Base-by-base conservation (phyloP, 1,140 invertebrate genomes). In the Diuraphis noxia region DNA sequence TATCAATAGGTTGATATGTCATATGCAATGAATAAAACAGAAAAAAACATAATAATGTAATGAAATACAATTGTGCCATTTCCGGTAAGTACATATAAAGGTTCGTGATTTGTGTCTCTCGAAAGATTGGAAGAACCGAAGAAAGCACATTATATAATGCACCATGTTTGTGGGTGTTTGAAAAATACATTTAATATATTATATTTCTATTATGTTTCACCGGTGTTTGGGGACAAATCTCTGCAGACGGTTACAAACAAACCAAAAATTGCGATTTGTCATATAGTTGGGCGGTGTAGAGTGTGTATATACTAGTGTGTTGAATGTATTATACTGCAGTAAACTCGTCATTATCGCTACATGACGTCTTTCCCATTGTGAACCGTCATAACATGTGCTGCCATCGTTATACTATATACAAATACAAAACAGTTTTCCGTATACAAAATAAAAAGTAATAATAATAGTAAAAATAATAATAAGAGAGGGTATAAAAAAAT, bases 271-370 rank as follows among this genome's bases (percentile, higher is more conserved):
- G 43, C 34, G 89, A 91, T 91, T 91, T 91, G 30, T 91, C 34
- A 46, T 72, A 6, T 91, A 49, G 56, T 36, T 46, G 89, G 72
- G 89, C 89, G 43, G 43, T n/a, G 36, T 38, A 13, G 1, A 5
- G 34, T 46, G 34, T 49, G 21, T 72, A 6, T 46, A 41, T 89
- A 41, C 30, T 90, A n/a, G n/a, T n/a, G n/a, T n/a, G n/a, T 38
- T 79, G 63, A 38, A n/a, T 79, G 41, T 40, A 30, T 91, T 63
- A 63, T 63, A 72, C 13, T n/a, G 56, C 13, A 72, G 56, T 72
- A 72, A 72, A 82, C 77, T 91, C 38, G 89, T 91, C 89, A 91
- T 91, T 91, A 91, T 91, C 89, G 43, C 89, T 34, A n/a, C 89
- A 36, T 79, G 89, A 91, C 77, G 89, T 91, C 89, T 82, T 52